Evolutionary conservation across 2,888 invertebrate species (phyloP).

Genomic region (Camptogramma bilineatum): DNA sequence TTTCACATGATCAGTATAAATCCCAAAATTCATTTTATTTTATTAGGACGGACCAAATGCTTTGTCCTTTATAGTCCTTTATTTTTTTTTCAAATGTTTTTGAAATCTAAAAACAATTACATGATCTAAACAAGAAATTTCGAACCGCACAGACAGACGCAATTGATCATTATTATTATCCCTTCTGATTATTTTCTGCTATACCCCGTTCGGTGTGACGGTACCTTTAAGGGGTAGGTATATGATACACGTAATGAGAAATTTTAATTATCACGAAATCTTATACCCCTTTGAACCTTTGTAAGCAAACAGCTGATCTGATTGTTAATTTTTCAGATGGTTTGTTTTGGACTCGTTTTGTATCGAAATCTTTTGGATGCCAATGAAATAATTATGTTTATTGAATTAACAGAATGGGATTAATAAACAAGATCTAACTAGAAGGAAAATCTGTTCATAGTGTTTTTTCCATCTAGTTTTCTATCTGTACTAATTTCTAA

Average conservation of each 20-base stretch:
- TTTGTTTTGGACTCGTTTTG: conserved; percentile 30
- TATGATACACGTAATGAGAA: conserved; percentile 61
- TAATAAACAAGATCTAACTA: not conserved
- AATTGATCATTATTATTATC: not conserved
- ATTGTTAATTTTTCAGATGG: conserved; percentile 44
- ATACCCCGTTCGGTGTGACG: conserved; percentile 2
- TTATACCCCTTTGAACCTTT: conserved; percentile 46
- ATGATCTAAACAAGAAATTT: too few relatives aligned
- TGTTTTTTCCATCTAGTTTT: too few relatives aligned
- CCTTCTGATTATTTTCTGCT: not conserved
- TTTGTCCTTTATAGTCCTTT: too few relatives aligned
- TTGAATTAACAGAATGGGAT: not conserved
- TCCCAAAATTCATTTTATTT: too few relatives aligned
- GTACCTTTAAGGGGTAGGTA: conserved; percentile 56
- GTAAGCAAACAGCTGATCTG: conserved; percentile 39
- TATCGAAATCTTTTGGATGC: conserved; percentile 29
- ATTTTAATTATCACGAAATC: conserved; percentile 58
- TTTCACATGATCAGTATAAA: too few relatives aligned
- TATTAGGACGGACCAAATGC: too few relatives aligned
- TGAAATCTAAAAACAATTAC: too few relatives aligned
- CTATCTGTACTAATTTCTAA: too few relatives aligned
- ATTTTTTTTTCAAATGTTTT: too few relatives aligned
- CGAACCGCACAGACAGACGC: too few relatives aligned
- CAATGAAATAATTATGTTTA: conserved; percentile 22
- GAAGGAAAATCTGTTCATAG: not conserved